Base-by-base conservation (phyloP, 2,888 invertebrate species). In the Pammene fasciana region DNA sequence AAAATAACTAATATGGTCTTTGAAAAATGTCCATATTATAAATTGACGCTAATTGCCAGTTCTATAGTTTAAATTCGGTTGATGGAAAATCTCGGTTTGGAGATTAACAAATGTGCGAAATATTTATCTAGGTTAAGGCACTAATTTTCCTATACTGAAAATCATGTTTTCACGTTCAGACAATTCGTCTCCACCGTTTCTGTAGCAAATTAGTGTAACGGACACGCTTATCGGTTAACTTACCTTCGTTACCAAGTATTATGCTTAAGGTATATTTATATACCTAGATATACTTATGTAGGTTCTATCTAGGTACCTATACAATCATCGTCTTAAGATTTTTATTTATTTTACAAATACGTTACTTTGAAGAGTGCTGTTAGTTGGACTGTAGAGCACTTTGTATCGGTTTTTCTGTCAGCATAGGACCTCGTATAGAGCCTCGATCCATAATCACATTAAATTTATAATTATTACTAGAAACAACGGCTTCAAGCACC, bases 381-480 rank as follows among this genome's bases (percentile, higher is more conserved):
- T 13, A 54, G 13, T 38, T 26, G 1, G 26, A 26, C 26, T 26
- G 26, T 26, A 26, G 26, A 26, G 26, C 26, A 26, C 26, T 26
- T 26, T 26, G 26, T 1, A 26, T 26, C 26, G 4, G 4, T 62
- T 43, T 43, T 13, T n/a, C 13, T 38, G 16, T 50, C 55, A 45
- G 7, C 48, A 16, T 34, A 43, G n/a, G n/a, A n/a, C 46, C 56
- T 67, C 54, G 18, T 48, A 64, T 60, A 67, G 45, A 26, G 2
- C 14, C 50, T 67, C 8, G 16, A 67, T 67, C 52, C 57, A 60
- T 72, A 81, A 80, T 80, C 75, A 76, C 72, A 81, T 79, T 75
- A 76, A 76, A 79, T 81, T 86, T 85, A 82, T 86, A 86, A 88
- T 88, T 84, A 85, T 84, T 82, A 77, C 76, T 81, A 82, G 78